A percentile compares a stretch with the other conserved stretches of the same genome.
These are phyloP conservation scores for Butorides virescens DNA, from an alignment of 2,113 vertebrate species.

Conservation along the genomic window DNA sequence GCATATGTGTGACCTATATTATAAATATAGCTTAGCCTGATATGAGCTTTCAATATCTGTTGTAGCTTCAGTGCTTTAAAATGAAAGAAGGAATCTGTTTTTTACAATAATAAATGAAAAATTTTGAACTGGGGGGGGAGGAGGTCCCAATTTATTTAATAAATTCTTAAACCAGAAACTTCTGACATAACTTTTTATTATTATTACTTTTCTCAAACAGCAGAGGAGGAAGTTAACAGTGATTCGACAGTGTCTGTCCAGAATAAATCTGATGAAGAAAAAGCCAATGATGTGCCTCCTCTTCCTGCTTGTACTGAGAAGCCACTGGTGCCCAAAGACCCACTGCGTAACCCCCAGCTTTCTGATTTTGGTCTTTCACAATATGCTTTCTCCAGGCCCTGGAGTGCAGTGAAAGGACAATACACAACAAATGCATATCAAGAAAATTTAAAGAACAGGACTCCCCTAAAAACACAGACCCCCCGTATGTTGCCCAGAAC, in stretches of 20 bases:
- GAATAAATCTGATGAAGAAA: constrained; percentile 14
- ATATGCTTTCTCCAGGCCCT: constrained; percentile 70
- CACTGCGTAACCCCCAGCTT: constrained; percentile 77
- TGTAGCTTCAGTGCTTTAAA: background rate
- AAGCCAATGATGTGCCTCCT: background rate
- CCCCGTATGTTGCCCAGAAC: constrained; percentile 69
- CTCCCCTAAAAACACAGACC: background rate
- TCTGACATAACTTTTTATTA: background rate
- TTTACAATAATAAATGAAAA: background rate
- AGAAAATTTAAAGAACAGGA: background rate
- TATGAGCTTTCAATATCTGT: background rate
- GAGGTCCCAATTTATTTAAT: background rate
- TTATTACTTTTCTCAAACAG: background rate
- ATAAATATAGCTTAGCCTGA: background rate
- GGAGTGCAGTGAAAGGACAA: background rate
- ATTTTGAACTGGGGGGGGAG: fast-evolving
- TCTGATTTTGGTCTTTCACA: constrained; percentile 90
- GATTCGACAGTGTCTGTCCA: background rate
- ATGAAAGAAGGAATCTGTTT: background rate
- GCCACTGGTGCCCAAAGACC: background rate
- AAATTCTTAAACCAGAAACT: background rate
- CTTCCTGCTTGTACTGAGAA: background rate
- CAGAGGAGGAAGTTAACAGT: background rate
- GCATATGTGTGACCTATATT: background rate
- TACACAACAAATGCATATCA: fast-evolving